Base-by-base conservation (phyloP, 2,888 invertebrate species). In the Crioceris asparagi region DNA sequence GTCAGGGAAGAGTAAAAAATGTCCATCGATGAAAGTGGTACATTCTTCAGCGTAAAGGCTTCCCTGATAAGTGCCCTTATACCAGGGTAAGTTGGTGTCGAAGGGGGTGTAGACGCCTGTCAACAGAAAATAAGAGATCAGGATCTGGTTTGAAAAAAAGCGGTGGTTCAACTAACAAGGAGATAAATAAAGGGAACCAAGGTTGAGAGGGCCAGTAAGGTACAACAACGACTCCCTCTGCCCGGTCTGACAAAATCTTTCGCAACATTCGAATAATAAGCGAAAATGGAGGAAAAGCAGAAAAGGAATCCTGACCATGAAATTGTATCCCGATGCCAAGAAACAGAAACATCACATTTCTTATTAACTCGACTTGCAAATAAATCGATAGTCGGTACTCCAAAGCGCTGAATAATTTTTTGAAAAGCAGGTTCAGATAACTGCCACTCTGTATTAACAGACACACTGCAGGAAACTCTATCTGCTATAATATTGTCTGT, bases 11-110 rank as follows among this genome's bases (percentile, higher is more conserved):
- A 23, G 27, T 38, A 17, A 19, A 31, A 38, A 17, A 45, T 36
- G 17, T 35, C 26, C 14, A 40, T 8, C 12, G 42, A 16, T 23
- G 21, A 8, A 10, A 18, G 23, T 11, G 42, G 43, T 12, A 38
- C 29, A 6, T 29, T 18, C 6, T 35, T 19, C 38, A 36, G 17
- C 31, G 26, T 14, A 3, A 45, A 29, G 10, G 29, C 36, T 41
- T 40, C 19, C 27, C 17, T n/a, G 40, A 45, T 44, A 45, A 45
- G 38, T 27, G 29, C 14, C 45, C 40, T 25, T 33, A 43, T 25
- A 45, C 40, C 43, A 45, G 43, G 38, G 39, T 33, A 44, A 44
- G 42, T 4, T 39, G 15, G 16, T 17, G 4, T 15, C 30, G 15
- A 12, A 30, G 14, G 4, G 30, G 30, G 15, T 30, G 30, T 12